phyloP scores from a whole-genome alignment of 2,888 invertebrate genomes.

The Hydrotaea diabolus region DNA sequence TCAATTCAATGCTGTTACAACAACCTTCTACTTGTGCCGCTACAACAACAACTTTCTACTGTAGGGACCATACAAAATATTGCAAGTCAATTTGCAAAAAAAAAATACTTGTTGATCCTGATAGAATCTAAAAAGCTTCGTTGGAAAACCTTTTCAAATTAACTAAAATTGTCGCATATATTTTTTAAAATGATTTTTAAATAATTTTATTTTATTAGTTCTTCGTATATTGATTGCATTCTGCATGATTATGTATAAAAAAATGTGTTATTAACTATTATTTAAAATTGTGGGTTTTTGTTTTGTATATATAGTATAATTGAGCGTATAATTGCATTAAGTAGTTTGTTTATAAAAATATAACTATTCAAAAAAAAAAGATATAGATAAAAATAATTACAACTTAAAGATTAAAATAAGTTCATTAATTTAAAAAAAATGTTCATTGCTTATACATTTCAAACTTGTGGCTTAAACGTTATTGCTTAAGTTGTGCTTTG shows the following conservation, averaged over 20 bases:
- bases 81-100: too few relatives aligned
- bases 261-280: slow-evolving; percentile 36
- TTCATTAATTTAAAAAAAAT: slow-evolving; percentile 51
- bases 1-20: too few relatives aligned
- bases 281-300: slow-evolving; percentile 27
- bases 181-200: background rate
- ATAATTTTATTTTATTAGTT: background rate
- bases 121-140: too few relatives aligned
- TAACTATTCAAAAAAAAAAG: background rate
- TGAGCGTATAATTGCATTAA: slow-evolving; percentile 65
- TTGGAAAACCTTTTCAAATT: too few relatives aligned
- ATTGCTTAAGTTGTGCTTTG: slow-evolving; percentile 58
- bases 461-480: slow-evolving; percentile 3
- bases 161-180: background rate
- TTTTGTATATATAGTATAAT: slow-evolving; percentile 47
- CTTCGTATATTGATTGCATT: slow-evolving; percentile 45
- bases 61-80: too few relatives aligned
- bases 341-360: slow-evolving; percentile 58
- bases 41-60: too few relatives aligned
- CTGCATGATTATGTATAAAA: slow-evolving; percentile 55
- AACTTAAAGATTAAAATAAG: slow-evolving; percentile 23
- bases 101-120: too few relatives aligned
- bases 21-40: too few relatives aligned
- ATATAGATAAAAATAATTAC: slow-evolving; percentile 1
- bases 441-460: slow-evolving; percentile 55